phyloP scores from a whole-genome alignment of 2,888 invertebrate genomes.

The Maniola hyperantus region DNA sequence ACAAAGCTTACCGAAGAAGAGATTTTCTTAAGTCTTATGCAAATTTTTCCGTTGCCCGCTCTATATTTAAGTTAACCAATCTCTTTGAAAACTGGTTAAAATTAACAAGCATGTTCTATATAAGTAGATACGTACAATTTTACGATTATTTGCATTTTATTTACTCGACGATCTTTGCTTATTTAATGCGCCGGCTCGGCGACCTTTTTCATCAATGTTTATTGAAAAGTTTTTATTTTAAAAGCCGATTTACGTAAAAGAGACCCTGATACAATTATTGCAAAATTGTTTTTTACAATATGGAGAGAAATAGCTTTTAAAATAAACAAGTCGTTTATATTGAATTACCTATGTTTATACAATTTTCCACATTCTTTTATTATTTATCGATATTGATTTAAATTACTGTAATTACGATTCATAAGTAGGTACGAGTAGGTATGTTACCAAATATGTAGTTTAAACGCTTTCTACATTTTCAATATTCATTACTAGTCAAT shows the following conservation, averaged over 20 bases:
- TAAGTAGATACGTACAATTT: neutral
- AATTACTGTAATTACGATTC: conserved; percentile 5
- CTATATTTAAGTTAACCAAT: neutral
- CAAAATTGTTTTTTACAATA: neutral
- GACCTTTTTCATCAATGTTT: neutral
- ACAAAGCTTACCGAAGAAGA: too few species aligned
- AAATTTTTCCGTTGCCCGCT: neutral
- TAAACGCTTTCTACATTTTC: conserved; percentile 1
- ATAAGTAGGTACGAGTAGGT: neutral
- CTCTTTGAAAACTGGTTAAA: neutral
- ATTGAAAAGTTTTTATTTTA: neutral
- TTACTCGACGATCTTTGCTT: neutral
- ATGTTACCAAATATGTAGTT: neutral
- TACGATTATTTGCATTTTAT: conserved; percentile 5
- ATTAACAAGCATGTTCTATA: neutral
- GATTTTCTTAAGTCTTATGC: too few species aligned
- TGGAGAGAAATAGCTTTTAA: neutral
- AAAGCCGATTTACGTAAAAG: neutral
- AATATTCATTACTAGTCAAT: neutral
- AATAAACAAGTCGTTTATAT: neutral
- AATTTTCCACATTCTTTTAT: neutral
- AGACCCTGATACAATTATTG: conserved; percentile 2
- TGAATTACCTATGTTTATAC: neutral
- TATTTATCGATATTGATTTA: neutral
- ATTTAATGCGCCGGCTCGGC: neutral